A percentile compares a stretch with the other conserved stretches of the same genome.
Evolutionary conservation across 1,140 invertebrate species (phyloP).

Genomic region (Drosophila carrolli): DNA sequence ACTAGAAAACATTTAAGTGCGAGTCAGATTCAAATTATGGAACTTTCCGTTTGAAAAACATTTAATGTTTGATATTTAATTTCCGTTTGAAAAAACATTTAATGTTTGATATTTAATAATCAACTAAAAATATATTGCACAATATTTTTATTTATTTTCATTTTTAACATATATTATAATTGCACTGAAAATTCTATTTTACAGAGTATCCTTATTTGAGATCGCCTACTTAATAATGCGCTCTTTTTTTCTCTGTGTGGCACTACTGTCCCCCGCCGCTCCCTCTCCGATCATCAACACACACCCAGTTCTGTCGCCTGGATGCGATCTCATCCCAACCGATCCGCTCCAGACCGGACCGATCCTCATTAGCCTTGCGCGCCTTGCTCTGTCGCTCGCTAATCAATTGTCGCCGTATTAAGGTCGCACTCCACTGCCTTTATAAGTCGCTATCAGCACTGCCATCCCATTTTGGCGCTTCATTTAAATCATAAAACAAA

Average conservation of each 20-base stretch:
- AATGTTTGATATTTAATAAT: too few species aligned
- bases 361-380: conserved; percentile 68
- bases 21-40: too few species aligned
- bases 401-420: conserved; percentile 78
- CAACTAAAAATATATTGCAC: too few species aligned
- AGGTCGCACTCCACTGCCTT: conserved; percentile 56
- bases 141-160: too few species aligned
- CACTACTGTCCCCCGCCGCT: neutral
- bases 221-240: too few species aligned
- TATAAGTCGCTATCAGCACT: conserved; percentile 55
- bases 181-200: too few species aligned
- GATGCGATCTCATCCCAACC: neutral
- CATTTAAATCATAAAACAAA: conserved; percentile 71
- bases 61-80: too few species aligned
- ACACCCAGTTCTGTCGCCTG: conserved; percentile 42
- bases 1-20: too few species aligned
- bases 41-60: too few species aligned
- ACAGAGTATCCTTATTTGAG: too few species aligned
- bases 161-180: too few species aligned
- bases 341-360: conserved; percentile 7
- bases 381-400: conserved; percentile 63
- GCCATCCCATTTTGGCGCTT: conserved; percentile 64
- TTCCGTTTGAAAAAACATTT: too few species aligned
- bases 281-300: conserved; percentile 9
- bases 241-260: neutral